A percentile compares a stretch with the other conserved stretches of the same genome.
phyloP scores from a whole-genome alignment of 2,888 invertebrate genomes.

The Rhagophthalmus giganteus region DNA sequence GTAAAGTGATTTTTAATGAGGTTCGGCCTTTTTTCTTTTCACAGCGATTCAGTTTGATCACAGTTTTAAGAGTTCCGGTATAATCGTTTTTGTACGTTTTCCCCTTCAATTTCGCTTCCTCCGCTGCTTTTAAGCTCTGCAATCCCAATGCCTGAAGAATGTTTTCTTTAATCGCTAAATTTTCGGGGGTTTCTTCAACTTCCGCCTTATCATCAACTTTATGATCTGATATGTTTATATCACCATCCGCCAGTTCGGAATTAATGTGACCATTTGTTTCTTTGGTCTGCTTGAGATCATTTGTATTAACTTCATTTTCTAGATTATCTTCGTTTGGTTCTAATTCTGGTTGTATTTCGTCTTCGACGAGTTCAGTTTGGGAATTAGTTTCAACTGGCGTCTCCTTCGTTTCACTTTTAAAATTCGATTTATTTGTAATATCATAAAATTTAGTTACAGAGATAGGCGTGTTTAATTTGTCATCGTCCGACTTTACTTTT shows the following conservation, averaged over 20 bases:
- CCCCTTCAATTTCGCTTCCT: conserved; percentile 60
- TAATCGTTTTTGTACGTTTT: conserved; percentile 54
- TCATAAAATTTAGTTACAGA: conserved; percentile 28
- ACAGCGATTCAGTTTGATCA: conserved; percentile 73
- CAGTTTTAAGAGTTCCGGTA: conserved; percentile 81
- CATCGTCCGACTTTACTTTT: conserved; percentile 26
- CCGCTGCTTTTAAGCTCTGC: conserved; percentile 73
- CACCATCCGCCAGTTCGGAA: conserved; percentile 2
- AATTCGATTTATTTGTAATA: conserved; percentile 14
- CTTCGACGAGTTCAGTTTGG: conserved; percentile 4
- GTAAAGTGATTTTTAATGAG: conserved; percentile 78
- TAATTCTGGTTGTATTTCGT: neutral
- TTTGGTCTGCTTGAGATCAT: conserved; percentile 5
- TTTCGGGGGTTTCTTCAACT: conserved; percentile 41
- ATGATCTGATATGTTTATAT: conserved; percentile 12
- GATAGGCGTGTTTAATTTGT: conserved; percentile 7
- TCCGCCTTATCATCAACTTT: conserved; percentile 25
- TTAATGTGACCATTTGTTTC: conserved; percentile 3
- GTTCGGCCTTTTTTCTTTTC: conserved; percentile 72
- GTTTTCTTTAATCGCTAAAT: conserved; percentile 63
- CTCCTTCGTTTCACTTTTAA: conserved; percentile 15
- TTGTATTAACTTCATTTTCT: conserved; percentile 22
- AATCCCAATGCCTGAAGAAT: conserved; percentile 75
- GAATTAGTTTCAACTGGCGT: neutral
- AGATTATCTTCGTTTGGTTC: conserved; percentile 18